Percentiles rank a stretch among this genome's conserved stretches.
Evolutionary conservation across 2,113 vertebrate genomes (phyloP).

Genomic region (Monopterus albus): DNA sequence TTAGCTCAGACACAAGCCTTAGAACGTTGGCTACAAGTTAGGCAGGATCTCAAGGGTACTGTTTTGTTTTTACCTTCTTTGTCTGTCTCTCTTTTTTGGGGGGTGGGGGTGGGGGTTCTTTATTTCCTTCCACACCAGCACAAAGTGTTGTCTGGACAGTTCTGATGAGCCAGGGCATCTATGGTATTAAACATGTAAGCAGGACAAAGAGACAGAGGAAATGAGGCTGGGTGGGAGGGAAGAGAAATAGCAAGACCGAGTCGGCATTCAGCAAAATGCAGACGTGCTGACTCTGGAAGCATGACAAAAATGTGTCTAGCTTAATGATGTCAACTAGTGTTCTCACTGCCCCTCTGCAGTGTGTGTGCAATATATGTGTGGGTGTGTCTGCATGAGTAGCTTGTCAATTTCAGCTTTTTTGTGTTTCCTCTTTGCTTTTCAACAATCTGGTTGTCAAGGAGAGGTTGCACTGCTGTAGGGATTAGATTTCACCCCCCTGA

Average conservation of each 20-base stretch:
- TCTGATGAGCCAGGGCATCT: constrained; percentile 60
- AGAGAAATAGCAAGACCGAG: constrained; percentile 53
- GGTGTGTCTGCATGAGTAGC: constrained; percentile 33
- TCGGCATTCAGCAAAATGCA: constrained; percentile 74
- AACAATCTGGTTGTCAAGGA: constrained; percentile 60
- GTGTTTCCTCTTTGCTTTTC: constrained; percentile 51
- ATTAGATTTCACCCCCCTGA: constrained; percentile 15
- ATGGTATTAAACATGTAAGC: constrained; percentile 64
- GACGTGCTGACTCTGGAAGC: constrained; percentile 80
- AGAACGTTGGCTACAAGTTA: background rate
- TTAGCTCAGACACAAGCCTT: constrained; percentile 6
- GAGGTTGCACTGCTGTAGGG: constrained; percentile 30
- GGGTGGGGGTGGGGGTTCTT: no score
- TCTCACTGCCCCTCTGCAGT: constrained; percentile 59
- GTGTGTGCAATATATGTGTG: constrained; percentile 19
- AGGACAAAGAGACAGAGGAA: constrained; percentile 60
- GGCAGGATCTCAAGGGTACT: constrained; percentile 31
- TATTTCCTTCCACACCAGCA: constrained; percentile 49
- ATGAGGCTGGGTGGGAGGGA: constrained; percentile 36
- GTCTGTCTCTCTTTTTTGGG: constrained; percentile 1
- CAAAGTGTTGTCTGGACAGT: constrained; percentile 64
- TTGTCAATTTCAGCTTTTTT: constrained; percentile 31
- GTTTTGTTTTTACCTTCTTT: constrained; percentile 34
- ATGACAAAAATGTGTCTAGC: constrained; percentile 82
- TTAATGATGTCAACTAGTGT: constrained; percentile 81